phyloP scores from a whole-genome alignment of 2,888 invertebrate genomes.

The Cinara cedri region DNA sequence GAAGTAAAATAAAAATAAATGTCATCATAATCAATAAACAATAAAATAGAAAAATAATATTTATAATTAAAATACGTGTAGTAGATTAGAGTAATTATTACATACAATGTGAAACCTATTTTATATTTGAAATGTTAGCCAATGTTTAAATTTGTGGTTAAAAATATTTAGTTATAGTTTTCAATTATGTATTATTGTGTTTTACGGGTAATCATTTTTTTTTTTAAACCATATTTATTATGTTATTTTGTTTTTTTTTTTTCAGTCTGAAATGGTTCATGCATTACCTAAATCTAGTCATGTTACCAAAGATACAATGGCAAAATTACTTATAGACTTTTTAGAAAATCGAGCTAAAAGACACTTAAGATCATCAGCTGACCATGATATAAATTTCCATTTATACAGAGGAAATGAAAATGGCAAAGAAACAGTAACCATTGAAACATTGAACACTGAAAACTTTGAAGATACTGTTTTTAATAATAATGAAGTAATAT shows the following conservation, averaged over 20 bases:
- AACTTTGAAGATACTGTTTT: slow-evolving; percentile 58
- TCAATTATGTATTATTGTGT: neutral
- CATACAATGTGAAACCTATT: no score
- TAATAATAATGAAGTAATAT: slow-evolving; percentile 58
- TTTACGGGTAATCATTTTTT: neutral
- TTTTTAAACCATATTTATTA: neutral
- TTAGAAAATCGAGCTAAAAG: slow-evolving; percentile 58
- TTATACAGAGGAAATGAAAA: slow-evolving; percentile 1
- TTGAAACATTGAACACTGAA: slow-evolving; percentile 58
- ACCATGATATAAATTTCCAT: slow-evolving; percentile 46
- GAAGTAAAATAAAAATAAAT: no score
- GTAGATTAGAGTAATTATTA: no score
- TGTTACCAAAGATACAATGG: slow-evolving; percentile 58
- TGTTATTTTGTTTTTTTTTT: no score
- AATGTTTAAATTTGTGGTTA: no score
- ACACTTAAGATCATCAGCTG: slow-evolving; percentile 55
- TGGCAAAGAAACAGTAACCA: slow-evolving; percentile 2
- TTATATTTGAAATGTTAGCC: no score
- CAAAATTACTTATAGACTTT: slow-evolving; percentile 59
- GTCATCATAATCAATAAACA: no score
- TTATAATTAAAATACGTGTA: no score
- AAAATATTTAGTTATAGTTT: no score
- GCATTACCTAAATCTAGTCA: slow-evolving; percentile 51
- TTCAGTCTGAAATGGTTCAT: slow-evolving; percentile 57
- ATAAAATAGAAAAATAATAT: no score